phyloP scores from a whole-genome alignment of 1,140 invertebrate genomes.

The Eubasilissa regina region DNA sequence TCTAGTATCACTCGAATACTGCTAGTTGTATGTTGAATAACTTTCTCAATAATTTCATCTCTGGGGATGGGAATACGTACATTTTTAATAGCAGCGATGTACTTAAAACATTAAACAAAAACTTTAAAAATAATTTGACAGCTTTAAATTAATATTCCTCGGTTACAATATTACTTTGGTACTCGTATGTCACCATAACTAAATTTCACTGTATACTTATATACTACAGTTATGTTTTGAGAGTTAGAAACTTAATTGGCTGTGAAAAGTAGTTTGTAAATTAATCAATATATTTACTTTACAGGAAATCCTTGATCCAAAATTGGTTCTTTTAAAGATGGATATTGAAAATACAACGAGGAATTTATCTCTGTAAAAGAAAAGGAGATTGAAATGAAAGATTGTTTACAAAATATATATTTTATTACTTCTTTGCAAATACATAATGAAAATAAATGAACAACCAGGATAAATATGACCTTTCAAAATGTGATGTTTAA shows the following conservation, averaged over 20 bases:
- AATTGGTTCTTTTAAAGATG: constrained; percentile 29
- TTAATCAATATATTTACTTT: not conserved
- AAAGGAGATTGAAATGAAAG: not conserved
- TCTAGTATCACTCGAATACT: no score
- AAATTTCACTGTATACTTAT: no score
- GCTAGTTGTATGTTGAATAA: no score
- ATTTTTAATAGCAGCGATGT: no score
- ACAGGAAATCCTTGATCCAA: constrained; percentile 42
- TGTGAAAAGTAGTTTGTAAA: not conserved
- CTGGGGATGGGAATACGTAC: no score
- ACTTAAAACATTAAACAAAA: no score
- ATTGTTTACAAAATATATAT: constrained; percentile 21
- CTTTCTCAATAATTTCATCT: no score
- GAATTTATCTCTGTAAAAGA: constrained; percentile 3
- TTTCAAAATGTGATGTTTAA: not conserved
- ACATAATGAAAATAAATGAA: not conserved
- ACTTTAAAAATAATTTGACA: no score
- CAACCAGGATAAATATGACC: not conserved
- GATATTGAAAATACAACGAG: constrained; percentile 34
- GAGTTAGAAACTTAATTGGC: not conserved
- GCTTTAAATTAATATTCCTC: no score
- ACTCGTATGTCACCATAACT: no score
- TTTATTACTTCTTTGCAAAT: constrained; percentile 28
- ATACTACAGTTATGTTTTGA: no score
- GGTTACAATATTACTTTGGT: no score